Percentiles rank a stretch among this genome's conserved stretches.
These are phyloP conservation scores for Probosciger aterrimus DNA, from an alignment of 2,113 vertebrate species.

Conservation along the genomic window DNA sequence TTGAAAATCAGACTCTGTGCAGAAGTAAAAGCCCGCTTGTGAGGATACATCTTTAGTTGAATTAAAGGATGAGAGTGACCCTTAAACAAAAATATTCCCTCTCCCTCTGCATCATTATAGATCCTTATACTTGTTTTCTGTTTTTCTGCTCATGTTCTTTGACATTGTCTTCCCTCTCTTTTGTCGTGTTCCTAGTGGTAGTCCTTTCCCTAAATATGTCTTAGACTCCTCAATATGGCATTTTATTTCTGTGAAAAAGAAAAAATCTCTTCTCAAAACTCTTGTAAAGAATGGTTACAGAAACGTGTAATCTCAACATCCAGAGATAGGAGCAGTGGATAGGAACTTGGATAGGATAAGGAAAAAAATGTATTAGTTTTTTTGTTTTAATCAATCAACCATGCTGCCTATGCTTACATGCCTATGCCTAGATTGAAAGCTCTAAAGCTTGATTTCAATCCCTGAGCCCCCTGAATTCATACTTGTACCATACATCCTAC, in stretches of 20 bases:
- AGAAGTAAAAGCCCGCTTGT: background rate
- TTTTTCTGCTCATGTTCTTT: background rate
- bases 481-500: background rate
- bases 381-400: background rate
- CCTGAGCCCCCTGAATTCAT: background rate
- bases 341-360: background rate
- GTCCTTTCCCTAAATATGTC: background rate
- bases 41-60: background rate
- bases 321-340: background rate
- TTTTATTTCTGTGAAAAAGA: background rate
- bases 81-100: background rate
- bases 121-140: background rate
- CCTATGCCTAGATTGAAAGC: background rate
- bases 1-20: background rate
- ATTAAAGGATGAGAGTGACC: background rate
- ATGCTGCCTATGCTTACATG: background rate
- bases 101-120: background rate
- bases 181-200: background rate
- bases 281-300: background rate
- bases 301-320: background rate
- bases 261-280: background rate
- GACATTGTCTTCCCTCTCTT: background rate
- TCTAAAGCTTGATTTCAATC: background rate
- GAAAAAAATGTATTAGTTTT: background rate
- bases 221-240: background rate